Base-by-base conservation (phyloP, 2,888 invertebrate genomes). In the Calameuta pallipes region DNA sequence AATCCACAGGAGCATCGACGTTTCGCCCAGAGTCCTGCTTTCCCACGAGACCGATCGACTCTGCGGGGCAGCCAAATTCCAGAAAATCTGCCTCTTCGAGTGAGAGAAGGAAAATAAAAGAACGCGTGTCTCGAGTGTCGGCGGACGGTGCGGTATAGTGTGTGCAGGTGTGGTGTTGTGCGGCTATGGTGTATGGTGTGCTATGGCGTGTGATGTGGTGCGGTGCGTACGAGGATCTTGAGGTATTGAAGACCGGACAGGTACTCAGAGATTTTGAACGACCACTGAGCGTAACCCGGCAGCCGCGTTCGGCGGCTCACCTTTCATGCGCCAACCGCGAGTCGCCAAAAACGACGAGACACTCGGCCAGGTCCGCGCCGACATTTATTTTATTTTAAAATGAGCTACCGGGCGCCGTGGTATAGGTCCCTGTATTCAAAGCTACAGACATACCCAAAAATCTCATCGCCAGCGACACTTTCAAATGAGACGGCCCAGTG, bases 241-340 rank as follows among this genome's bases (percentile, higher is more conserved):
- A 68, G 77, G 76, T 76, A 81, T 80, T 79, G 81, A 80, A 76
- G 82, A 80, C 75, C 78, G 77, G 80, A 79, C 80, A 78, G 78
- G 80, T 76, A 79, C 76, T 69, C 36, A 70, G 75, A 78, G 81
- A 81, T 80, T 85, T 83, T 82, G 81, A 79, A 76, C 75, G 81
- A 79, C 78, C 82, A 80, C 76, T 36, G 80, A 83, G 87, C 85
- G 87, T 87, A 87, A 87, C 84, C 79, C 87, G 84, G 87, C 84
- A 87, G 87, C 84, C 83, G 80, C 82, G 85, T 82, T 83, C 78
- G 81, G 83, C 84, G 84, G 85, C 85, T 87, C 87, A 85, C 81
- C 87, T 88, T 87, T 87, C 86, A 87, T 84, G 83, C 85, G 80
- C 82, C 83, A 82, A 85, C 86, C 84, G 82, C 84, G 85, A 33